Base-by-base conservation (phyloP, 2,113 vertebrate species). In the Podarcis cretensis region DNA sequence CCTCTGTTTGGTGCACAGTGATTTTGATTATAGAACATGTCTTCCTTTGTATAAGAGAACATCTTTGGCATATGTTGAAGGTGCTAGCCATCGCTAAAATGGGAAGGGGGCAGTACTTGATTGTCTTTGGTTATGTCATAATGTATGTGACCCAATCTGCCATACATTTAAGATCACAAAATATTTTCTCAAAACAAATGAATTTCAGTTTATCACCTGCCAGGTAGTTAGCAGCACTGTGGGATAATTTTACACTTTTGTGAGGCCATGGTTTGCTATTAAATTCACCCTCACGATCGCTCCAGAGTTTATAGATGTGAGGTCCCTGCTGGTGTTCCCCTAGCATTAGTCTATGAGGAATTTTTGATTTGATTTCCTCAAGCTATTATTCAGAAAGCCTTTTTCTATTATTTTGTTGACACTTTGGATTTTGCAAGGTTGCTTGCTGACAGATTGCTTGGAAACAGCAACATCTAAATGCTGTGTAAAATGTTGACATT, bases 401-500 rank as follows among this genome's bases (percentile, higher is more conserved):
- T 1, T 82, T 27, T 27, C 84, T 65, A 4, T 77, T 80, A 63
- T 71, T 92, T 35, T 30, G 75, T 76, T 18, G 78, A 23, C 0
- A 20, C 4, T 77, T 76, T 88, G 87, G 25, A 16, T 88, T 90
- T 86, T 87, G 59, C 43, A 40, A 65, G 1, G 14, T 18, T 89
- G 43, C 71, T 68, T 83, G 5, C 84, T 81, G 92, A 87, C 63
- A 89, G 30, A 81, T 82, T 88, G 84, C 82, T 88, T 6, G 69
- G 81, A 40, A 88, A 35, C 63, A 89, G 71, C 84, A 88, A 83
- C 57, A 12, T 16, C 82, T n/a, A 8, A 91, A 20, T 6, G 23
- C 57, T 27, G 12, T 6, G 0, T 6, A 0, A 85, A 43, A 21
- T 0, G 0, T 0, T 5, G 78, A 54, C 3, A 0, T 4, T 74